phyloP scores from a whole-genome alignment of 2,797 vertebrate genomes.

The Micromesistius poutassou region DNA sequence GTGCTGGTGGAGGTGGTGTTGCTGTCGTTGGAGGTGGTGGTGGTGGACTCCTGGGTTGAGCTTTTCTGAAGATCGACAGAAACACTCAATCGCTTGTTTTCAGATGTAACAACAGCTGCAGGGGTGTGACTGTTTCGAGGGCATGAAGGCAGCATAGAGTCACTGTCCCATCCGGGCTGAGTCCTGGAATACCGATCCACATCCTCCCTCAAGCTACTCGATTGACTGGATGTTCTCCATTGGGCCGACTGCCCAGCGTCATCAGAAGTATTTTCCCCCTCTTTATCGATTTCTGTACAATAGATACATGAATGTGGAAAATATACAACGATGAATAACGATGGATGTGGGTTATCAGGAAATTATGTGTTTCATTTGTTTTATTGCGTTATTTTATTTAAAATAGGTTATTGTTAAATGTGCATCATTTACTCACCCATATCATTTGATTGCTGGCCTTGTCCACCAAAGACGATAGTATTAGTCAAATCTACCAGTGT shows the following conservation, averaged over 20 bases:
- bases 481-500: neutral
- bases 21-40: neutral
- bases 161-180: neutral
- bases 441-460: neutral
- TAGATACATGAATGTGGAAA: neutral
- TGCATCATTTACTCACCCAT: neutral
- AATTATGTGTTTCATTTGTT: neutral
- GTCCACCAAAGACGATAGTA: neutral
- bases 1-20: neutral
- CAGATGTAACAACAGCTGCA: neutral
- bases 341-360: neutral
- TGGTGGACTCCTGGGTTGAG: neutral
- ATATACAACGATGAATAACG: neutral
- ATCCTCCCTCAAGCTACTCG: neutral
- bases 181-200: neutral
- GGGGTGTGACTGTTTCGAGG: neutral
- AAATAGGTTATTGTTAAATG: neutral
- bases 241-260: neutral
- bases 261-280: neutral
- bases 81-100: neutral
- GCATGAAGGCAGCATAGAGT: neutral
- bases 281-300: neutral
- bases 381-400: neutral
- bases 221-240: neutral
- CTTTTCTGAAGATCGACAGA: neutral